Evolutionary conservation across 2,888 invertebrate genomes (phyloP).

Genomic region (Cryptocheilus praepositus): DNA sequence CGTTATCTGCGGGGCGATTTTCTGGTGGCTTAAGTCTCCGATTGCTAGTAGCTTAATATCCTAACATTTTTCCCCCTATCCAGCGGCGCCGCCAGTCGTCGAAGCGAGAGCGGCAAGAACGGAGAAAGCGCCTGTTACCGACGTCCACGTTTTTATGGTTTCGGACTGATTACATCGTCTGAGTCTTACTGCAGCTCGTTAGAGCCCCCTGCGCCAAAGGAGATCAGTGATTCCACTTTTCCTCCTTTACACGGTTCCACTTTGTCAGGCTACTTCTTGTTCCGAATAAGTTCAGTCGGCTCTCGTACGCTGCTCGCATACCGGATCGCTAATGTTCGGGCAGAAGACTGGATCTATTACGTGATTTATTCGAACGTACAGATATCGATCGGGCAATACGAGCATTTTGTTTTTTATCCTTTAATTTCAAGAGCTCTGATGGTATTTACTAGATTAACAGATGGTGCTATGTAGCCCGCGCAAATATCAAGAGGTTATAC

Average conservation of each 20-base stretch:
- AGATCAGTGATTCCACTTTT: conserved; percentile 2
- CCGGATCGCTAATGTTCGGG: not conserved
- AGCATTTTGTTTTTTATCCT: too few species aligned
- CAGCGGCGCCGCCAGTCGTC: not conserved
- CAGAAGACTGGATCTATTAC: not conserved
- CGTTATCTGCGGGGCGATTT: not conserved
- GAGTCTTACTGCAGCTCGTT: conserved; percentile 45
- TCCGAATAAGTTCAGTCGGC: too few species aligned
- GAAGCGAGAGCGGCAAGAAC: not conserved
- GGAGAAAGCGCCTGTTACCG: conserved; percentile 6
- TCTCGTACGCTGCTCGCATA: not conserved
- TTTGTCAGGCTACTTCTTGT: conserved; percentile 1
- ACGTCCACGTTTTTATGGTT: conserved; percentile 14
- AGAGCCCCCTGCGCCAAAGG: conserved; percentile 25
- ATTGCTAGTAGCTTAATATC: not conserved
- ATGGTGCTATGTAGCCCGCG: too few species aligned
- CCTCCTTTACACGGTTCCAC: not conserved
- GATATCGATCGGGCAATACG: too few species aligned
- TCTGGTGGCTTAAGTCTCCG: not conserved
- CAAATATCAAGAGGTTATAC: too few species aligned
- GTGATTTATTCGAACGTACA: not conserved
- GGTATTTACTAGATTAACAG: too few species aligned
- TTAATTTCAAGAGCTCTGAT: too few species aligned
- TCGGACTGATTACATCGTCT: conserved; percentile 32
- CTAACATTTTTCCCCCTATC: not conserved